These are phyloP conservation scores for Stratiomys singularior DNA, from an alignment of 2,888 invertebrate species.

Conservation along the genomic window DNA sequence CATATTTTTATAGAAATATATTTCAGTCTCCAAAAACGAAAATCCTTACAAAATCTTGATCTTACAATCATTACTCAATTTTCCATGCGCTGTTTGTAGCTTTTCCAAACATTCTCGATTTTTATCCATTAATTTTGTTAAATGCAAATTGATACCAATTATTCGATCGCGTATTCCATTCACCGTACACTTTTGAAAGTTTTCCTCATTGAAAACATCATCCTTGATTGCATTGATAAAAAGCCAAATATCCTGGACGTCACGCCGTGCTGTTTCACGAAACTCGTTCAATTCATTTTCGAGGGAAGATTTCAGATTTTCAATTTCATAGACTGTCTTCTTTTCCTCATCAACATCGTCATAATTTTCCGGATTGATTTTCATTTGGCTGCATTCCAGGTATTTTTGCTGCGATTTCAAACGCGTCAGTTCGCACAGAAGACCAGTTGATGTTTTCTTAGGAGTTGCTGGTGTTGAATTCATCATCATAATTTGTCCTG, in stretches of 20 bases:
- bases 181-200: constrained; percentile 57
- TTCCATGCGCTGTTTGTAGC: constrained; percentile 54
- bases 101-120: constrained; percentile 56
- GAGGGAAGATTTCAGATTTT: constrained; percentile 57
- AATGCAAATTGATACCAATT: constrained; percentile 57
- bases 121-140: constrained; percentile 57
- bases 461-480: not conserved
- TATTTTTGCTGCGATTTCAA: constrained; percentile 65
- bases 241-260: constrained; percentile 61
- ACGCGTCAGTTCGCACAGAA: constrained; percentile 63
- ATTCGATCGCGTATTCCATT: constrained; percentile 60
- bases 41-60: constrained; percentile 53
- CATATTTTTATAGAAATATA: too few species aligned
- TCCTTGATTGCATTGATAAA: constrained; percentile 58
- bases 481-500: not conserved
- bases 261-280: constrained; percentile 55
- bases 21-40: too few species aligned
- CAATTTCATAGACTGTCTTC: constrained; percentile 58
- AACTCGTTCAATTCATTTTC: constrained; percentile 56
- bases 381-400: constrained; percentile 63
- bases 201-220: constrained; percentile 58
- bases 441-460: constrained; percentile 57
- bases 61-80: constrained; percentile 56
- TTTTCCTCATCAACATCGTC: constrained; percentile 49
- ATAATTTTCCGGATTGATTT: constrained; percentile 60